phyloP scores from a whole-genome alignment of 2,888 invertebrate genomes.

The Macroteleia sp. region DNA sequence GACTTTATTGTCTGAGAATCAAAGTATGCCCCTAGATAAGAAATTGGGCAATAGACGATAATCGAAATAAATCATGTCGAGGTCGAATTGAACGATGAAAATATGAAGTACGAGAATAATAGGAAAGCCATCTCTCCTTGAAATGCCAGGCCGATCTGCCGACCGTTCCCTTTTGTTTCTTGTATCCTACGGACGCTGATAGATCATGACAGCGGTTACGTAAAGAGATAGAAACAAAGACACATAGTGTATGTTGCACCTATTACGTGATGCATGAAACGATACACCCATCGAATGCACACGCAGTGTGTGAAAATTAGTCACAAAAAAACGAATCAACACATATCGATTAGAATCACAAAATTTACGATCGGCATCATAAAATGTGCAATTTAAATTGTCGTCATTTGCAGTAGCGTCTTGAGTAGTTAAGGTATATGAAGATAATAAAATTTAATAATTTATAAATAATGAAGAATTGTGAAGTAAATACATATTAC shows the following conservation, averaged over 20 bases:
- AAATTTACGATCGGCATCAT: no score
- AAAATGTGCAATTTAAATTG: no score
- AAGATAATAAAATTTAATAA: no score
- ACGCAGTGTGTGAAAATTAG: slow-evolving; percentile 29
- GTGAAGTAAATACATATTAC: no score
- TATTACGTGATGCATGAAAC: slow-evolving; percentile 54
- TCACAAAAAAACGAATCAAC: no score
- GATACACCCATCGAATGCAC: slow-evolving; percentile 24
- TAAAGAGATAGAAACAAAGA: slow-evolving; percentile 63
- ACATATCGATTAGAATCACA: no score
- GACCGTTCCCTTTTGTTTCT: slow-evolving; percentile 70
- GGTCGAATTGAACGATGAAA: slow-evolving; percentile 39
- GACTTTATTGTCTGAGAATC: no score
- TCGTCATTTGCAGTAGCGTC: no score
- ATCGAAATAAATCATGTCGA: slow-evolving; percentile 54
- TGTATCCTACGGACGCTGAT: slow-evolving; percentile 57
- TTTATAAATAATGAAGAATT: no score
- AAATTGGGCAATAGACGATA: slow-evolving; percentile 45
- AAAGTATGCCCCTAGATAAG: background rate
- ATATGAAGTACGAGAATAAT: slow-evolving; percentile 59
- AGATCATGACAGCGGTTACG: slow-evolving; percentile 65
- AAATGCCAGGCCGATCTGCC: slow-evolving; percentile 73
- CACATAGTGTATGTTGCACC: slow-evolving; percentile 44
- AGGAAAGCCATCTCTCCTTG: slow-evolving; percentile 74
- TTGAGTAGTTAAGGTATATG: no score